Evolutionary conservation across 2,113 vertebrate genomes (phyloP).

Genomic region (Toxostoma redivivum): DNA sequence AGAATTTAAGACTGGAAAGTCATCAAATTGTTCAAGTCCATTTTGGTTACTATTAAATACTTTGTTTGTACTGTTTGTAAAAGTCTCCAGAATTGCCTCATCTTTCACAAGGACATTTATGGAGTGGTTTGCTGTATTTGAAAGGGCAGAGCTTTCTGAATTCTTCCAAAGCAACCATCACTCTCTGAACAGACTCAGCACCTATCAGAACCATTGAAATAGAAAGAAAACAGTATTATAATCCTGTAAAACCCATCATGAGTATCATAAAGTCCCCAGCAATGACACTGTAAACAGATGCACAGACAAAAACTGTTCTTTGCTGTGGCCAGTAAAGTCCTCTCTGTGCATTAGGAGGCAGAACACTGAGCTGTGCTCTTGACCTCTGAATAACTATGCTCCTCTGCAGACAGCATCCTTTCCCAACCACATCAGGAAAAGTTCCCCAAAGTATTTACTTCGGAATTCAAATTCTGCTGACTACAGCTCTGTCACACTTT

Average conservation of each 20-base stretch:
- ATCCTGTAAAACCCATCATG: not conserved
- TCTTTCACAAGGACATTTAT: not conserved
- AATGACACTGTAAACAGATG: not conserved
- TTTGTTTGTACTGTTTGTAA: not conserved
- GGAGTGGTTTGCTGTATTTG: not conserved
- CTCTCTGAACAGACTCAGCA: not conserved
- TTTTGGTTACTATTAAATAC: not conserved
- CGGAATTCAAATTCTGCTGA: slow-evolving; percentile 49
- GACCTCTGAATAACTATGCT: slow-evolving; percentile 18
- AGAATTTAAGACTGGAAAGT: not conserved
- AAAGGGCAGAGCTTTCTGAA: not conserved
- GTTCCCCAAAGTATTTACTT: slow-evolving; percentile 48
- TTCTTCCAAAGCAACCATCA: not conserved
- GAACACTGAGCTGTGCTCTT: not conserved
- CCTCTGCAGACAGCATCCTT: slow-evolving; percentile 8
- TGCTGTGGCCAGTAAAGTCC: not conserved
- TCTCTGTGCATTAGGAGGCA: not conserved
- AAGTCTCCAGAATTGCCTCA: not conserved
- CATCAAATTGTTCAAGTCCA: not conserved
- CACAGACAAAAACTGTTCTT: not conserved
- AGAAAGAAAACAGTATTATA: not conserved
- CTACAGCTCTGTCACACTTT: slow-evolving; percentile 23
- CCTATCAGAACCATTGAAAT: not conserved
- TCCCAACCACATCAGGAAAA: slow-evolving; percentile 45
- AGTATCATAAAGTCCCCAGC: not conserved